phyloP scores from a whole-genome alignment of 2,888 invertebrate species.

The Yponomeuta sedellus region DNA sequence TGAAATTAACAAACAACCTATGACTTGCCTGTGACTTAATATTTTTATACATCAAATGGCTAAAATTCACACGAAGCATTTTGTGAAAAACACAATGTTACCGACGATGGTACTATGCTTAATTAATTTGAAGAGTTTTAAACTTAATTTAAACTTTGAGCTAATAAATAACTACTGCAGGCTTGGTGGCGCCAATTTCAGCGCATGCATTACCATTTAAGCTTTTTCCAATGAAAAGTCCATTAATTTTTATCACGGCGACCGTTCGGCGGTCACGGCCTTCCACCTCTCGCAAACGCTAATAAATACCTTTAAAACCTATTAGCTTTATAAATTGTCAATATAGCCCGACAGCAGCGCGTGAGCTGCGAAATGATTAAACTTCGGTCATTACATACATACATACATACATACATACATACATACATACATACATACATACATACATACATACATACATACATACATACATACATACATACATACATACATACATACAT shows the following conservation, averaged over 20 bases:
- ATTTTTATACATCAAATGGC: no score
- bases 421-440: no score
- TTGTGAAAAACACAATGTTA: no score
- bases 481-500: no score
- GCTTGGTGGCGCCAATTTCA: conserved; percentile 23
- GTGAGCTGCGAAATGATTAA: background rate
- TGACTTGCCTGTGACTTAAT: no score
- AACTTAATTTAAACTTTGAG: background rate
- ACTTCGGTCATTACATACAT: no score
- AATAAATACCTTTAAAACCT: conserved; percentile 22
- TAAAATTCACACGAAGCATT: no score
- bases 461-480: no score
- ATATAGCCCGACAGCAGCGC: background rate
- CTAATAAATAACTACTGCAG: background rate
- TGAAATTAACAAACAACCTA: background rate
- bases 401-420: no score
- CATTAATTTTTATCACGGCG: conserved; percentile 37
- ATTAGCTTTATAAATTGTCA: conserved; percentile 11
- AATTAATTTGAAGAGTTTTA: background rate
- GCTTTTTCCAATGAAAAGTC: conserved; percentile 38
- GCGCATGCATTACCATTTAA: conserved; percentile 27
- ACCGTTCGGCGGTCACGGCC: conserved; percentile 28
- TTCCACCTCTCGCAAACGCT: conserved; percentile 19
- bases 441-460: no score
- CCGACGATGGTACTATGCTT: background rate